These are phyloP conservation scores for Stichopus horrens DNA, from an alignment of 53 echinoderm and acorn worm species.

Conservation along the genomic window DNA sequence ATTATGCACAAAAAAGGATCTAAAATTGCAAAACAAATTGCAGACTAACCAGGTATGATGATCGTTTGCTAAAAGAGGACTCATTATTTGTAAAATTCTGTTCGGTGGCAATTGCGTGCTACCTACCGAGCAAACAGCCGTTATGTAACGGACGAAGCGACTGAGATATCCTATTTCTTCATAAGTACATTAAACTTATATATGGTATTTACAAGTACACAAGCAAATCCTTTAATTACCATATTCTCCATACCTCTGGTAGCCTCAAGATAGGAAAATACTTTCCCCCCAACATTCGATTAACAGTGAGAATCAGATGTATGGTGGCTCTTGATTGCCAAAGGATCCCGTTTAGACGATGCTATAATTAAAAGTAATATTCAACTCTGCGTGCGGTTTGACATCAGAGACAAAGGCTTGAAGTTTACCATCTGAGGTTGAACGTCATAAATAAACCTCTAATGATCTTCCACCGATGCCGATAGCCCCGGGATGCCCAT, in stretches of 20 bases:
- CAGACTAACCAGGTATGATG: too few relatives aligned
- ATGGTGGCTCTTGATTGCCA: background rate
- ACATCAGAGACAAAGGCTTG: constrained; percentile 9
- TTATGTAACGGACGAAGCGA: background rate
- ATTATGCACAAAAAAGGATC: too few relatives aligned
- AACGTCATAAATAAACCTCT: too few relatives aligned
- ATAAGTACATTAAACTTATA: background rate
- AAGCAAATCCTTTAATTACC: background rate
- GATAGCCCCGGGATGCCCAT: too few relatives aligned
- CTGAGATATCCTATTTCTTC: background rate
- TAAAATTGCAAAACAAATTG: too few relatives aligned
- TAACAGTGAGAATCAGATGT: background rate
- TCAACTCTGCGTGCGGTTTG: constrained; percentile 33
- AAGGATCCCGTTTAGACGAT: background rate
- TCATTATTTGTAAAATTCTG: too few relatives aligned
- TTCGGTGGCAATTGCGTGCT: too few relatives aligned
- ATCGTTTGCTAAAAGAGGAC: too few relatives aligned
- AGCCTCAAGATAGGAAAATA: constrained; percentile 6
- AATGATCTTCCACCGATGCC: too few relatives aligned
- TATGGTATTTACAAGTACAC: background rate
- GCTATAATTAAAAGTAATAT: constrained; percentile 8
- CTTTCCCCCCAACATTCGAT: background rate
- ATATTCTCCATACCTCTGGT: background rate
- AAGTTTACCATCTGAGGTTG: background rate
- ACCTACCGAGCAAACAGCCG: background rate